These are phyloP conservation scores for Dendrophyllia cribrosa DNA, from an alignment of 64 coral and sea anemone species.

Conservation along the genomic window DNA sequence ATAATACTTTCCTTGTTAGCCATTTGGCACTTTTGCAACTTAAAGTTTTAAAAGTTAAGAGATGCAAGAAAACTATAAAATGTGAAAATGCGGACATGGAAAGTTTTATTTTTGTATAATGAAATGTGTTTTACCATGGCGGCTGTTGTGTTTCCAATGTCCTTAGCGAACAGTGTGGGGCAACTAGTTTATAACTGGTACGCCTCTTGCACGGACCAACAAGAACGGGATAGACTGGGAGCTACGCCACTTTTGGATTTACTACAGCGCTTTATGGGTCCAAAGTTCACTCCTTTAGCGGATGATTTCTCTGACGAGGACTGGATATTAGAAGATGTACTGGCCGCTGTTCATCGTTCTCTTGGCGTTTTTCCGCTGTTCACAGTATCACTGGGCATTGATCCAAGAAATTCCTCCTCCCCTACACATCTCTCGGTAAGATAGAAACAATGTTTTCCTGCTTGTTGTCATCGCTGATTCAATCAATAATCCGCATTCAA, in stretches of 20 bases:
- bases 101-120: no score
- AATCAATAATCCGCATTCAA: no score
- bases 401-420: constrained; percentile 37
- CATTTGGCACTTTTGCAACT: no score
- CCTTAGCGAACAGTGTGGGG: constrained; percentile 16
- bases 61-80: no score
- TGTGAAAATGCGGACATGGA: no score
- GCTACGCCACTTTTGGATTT: constrained; percentile 3
- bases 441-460: no score
- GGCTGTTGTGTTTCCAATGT: not conserved
- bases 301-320: not conserved
- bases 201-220: constrained; percentile 17
- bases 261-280: not conserved
- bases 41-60: no score
- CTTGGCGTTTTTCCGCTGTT: constrained; percentile 29
- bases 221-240: constrained; percentile 8
- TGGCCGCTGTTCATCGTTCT: not conserved
- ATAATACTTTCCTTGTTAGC: no score
- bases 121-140: no score
- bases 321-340: constrained; percentile 20
- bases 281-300: not conserved
- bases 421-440: constrained; percentile 11
- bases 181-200: constrained; percentile 55
- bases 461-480: no score
- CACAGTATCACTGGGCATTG: not conserved